Evolutionary conservation across 2,113 vertebrate species (phyloP), one percentile per base, ranked within the genome.

Genomic region (Pseudois nayaur): DNA sequence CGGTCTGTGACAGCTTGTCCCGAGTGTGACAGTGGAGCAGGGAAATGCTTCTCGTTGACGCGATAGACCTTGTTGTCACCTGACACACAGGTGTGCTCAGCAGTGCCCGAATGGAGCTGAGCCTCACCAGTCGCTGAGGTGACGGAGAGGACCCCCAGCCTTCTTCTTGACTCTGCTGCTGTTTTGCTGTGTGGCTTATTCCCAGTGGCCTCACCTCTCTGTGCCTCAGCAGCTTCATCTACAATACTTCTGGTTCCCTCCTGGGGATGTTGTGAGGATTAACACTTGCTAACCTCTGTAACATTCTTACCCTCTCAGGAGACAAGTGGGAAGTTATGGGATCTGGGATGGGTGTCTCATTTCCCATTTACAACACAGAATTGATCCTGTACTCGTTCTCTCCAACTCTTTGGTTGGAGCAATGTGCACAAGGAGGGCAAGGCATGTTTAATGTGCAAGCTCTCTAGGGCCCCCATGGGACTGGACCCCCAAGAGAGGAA

Each of bases 251-350:
- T 1, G 15, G 83, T 29, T 36, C 87, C 81, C 50, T 55, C 29
- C 45, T 83, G 50, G 90, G 55, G 31, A 4, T 4, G 1, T 4
- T 23, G 45, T 59, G 91, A 84, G 40, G 60, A 93, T 48, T 97
- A 97, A 97, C 93, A 78, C 71, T 78, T 48, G 83, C 96, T 98
- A 97, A 98, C 29, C 5, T 92, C 95, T 62, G 29, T 97, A 87
- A 92, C 86, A 23, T 55, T 79, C 27, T 14, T 88, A 59, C 60
- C 36, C 76, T 89, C 95, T 97, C 87, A 43, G 87, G 84, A 94
- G 91, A 54, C 50, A 13, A 83, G 12, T 8, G 23, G 43, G 89
- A 93, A 48, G 57, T 2, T 19, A 60, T 0, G 2, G 78, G 76
- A 40, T 13, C 13, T 10, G 31, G 29, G 16, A 4, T 31, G 33